Base-by-base conservation (phyloP, 2,797 vertebrate species). In the Rousettus madagascariensis region DNA sequence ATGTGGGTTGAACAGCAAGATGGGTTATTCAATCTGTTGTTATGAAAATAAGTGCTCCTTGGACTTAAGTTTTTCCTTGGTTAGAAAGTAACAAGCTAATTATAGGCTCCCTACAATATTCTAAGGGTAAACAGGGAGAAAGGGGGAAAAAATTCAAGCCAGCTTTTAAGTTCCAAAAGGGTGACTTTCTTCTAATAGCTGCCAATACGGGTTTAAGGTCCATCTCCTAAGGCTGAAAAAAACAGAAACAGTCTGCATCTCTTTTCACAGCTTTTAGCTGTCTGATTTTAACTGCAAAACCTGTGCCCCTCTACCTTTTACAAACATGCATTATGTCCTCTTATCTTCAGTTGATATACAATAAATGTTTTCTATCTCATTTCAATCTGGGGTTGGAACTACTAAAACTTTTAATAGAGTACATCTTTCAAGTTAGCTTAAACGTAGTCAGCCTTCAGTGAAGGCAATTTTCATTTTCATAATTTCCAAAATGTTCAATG, bases 11-110 rank as follows among this genome's bases (percentile, higher is more conserved):
- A 96, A 97, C 95, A 93, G 95, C 96, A 98, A 97, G 92, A 72
- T 97, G 71, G 43, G 69, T 97, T 97, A 97, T 63, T 97, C 97
- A 97, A 90, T 78, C 94, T 96, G 96, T 96, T 63, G 96, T 96
- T 97, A 97, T 80, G 78, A 93, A 91, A 97, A 96, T 90, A 96
- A 78, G 59, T 96, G 96, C 97, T 97, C 96, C 96, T 97, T 94
- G 96, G 72, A 97, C 55, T 96, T 96, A 97, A 65, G 59, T 93
- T 77, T 92, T 96, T 95, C 95, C 95, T 96, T 97, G 95, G 69
- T 96, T 95, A 97, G 90, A 97, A 96, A 97, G 92, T 94, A 90
- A 93, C 71, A 90, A 86, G 92, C 93, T 95, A 97, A 88, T 95
- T 93, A 96, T 38, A 95, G 53, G 33, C 63, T 92, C 95, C 96